Evolutionary conservation across 1,140 invertebrate genomes (phyloP), one percentile per base, ranked within the genome.

Genomic region (Notospermus geniculatus): DNA sequence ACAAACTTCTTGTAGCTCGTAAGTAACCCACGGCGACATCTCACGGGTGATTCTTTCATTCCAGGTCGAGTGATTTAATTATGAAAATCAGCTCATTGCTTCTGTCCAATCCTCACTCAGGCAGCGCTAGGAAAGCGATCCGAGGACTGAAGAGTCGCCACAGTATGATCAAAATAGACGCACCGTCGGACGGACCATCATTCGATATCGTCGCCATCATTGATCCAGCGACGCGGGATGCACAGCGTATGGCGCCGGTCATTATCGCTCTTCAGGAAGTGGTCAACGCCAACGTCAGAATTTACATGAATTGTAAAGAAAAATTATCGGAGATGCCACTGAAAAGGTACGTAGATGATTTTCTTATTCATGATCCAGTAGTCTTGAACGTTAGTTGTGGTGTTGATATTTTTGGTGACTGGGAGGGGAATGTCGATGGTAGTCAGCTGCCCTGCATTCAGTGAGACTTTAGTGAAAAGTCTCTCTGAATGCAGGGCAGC

Each of bases 321-420:
- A 97, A 98, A 76, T 92, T 98, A 71, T 97, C 94, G 66, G 95
- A 98, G 73, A 93, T 99, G 89, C 97, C 97, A 7, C 83, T 99
- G 1, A 99, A 98, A 80, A 96, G 91, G 91, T n/a, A n/a, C n/a
- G n/a, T 94, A 79, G 69, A 39, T 50, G 4, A 7, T 23, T 23
- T 50, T 36, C 5, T 36, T 36, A 15, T n/a, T n/a, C n/a, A n/a
- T n/a, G n/a, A n/a, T n/a, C n/a, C n/a, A n/a, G n/a, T n/a, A n/a
- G n/a, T n/a, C n/a, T n/a, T n/a, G n/a, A n/a, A n/a, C n/a, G n/a
- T n/a, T n/a, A n/a, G n/a, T n/a, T n/a, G n/a, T n/a, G n/a, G n/a
- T n/a, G n/a, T n/a, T n/a, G n/a, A n/a, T n/a, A n/a, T n/a, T n/a
- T n/a, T n/a, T n/a, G n/a, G n/a, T n/a, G n/a, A n/a, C n/a, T n/a